These are phyloP conservation scores for Sphaeramia orbicularis DNA, from an alignment of 2,797 vertebrate genomes.

Conservation along the genomic window DNA sequence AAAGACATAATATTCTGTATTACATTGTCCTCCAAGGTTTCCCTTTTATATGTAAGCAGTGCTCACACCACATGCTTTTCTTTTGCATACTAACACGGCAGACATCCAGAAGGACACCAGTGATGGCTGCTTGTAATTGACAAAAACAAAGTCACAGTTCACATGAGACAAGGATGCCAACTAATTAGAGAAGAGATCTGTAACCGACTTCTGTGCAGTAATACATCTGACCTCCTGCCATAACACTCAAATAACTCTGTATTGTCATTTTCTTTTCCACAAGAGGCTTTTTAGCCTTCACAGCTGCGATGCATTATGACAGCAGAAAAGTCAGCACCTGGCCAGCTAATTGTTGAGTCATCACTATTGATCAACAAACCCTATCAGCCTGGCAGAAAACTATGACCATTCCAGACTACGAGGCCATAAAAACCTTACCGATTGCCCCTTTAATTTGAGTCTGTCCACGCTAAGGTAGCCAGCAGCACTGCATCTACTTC, in stretches of 20 bases:
- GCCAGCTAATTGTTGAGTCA: slow-evolving; percentile 6
- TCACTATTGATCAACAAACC: slow-evolving; percentile 1
- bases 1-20: neutral
- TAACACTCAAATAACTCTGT: neutral
- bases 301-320: neutral
- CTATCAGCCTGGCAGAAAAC: slow-evolving; percentile 8
- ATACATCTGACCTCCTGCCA: neutral
- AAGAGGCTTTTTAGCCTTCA: neutral
- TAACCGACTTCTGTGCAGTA: neutral
- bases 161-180: neutral
- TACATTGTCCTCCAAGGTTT: neutral
- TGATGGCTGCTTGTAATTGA: neutral
- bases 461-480: slow-evolving; percentile 12
- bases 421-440: slow-evolving; percentile 14
- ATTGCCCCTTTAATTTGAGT: slow-evolving; percentile 18
- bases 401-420: neutral
- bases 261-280: neutral
- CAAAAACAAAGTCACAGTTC: slow-evolving; percentile 10
- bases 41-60: neutral
- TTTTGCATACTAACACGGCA: neutral
- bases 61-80: neutral
- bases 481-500: slow-evolving; percentile 15
- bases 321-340: slow-evolving; percentile 12
- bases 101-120: neutral
- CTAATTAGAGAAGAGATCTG: slow-evolving; percentile 7